Evolutionary conservation across 2,888 invertebrate genomes (phyloP).

Genomic region (Caenorhabditis wallacei): DNA sequence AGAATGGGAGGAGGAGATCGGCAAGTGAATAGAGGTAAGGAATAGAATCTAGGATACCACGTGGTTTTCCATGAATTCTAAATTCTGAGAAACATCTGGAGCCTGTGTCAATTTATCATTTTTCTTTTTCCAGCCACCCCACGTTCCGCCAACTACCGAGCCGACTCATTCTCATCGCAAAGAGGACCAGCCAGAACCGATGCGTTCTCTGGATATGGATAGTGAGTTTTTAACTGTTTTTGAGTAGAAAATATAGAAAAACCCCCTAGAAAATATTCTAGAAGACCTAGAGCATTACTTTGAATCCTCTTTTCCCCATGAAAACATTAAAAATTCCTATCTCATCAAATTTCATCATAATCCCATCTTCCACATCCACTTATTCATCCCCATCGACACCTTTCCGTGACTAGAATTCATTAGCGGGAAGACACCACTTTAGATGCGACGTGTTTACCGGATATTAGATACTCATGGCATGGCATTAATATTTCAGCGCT

Average conservation of each 20-base stretch:
- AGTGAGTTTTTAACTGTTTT: constrained; percentile 38
- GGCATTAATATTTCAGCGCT: constrained; percentile 31
- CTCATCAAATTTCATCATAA: background rate
- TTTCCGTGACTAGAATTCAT: constrained; percentile 30
- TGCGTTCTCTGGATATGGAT: constrained; percentile 49
- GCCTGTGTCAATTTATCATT: constrained; percentile 7
- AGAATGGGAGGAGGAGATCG: background rate
- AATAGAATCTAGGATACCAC: background rate
- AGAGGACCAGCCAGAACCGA: constrained; percentile 26
- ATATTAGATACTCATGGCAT: constrained; percentile 4
- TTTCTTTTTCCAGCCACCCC: constrained; percentile 25
- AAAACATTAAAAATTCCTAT: too few relatives aligned
- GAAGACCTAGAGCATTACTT: too few relatives aligned
- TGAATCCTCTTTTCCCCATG: too few relatives aligned
- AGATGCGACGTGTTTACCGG: constrained; percentile 27
- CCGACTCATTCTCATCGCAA: constrained; percentile 37
- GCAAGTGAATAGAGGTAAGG: constrained; percentile 6
- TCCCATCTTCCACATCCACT: background rate
- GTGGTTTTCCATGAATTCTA: background rate
- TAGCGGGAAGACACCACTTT: background rate
- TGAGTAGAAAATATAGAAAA: too few relatives aligned
- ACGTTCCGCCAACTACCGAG: constrained; percentile 19
- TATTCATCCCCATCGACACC: too few relatives aligned
- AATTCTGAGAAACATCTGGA: constrained; percentile 1
- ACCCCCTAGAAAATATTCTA: background rate